phyloP scores from a whole-genome alignment of 2,888 invertebrate genomes.

The Gerosis bhagava region DNA sequence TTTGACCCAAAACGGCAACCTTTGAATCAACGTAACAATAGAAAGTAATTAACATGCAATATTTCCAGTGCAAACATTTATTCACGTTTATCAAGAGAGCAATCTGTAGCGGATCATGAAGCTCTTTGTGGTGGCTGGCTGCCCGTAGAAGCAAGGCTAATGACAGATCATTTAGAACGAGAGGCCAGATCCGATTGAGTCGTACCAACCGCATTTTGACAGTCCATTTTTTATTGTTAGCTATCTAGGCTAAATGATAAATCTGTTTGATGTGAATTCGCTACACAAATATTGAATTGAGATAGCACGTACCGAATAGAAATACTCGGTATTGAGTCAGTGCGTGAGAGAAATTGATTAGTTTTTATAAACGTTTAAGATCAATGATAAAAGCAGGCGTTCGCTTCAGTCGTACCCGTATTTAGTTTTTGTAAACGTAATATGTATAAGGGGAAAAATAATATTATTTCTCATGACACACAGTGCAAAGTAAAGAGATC shows the following conservation, averaged over 20 bases:
- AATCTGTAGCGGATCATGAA: conserved; percentile 54
- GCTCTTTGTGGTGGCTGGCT: conserved; percentile 50
- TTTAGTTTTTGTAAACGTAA: too few relatives aligned
- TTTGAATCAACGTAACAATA: conserved; percentile 8
- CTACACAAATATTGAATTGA: conserved; percentile 21
- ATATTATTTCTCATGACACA: too few relatives aligned
- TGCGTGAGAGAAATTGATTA: conserved; percentile 23
- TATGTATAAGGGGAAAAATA: too few relatives aligned
- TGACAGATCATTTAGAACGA: conserved; percentile 63
- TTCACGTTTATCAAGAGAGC: conserved; percentile 34
- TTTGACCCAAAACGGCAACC: conserved; percentile 11
- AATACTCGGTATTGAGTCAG: conserved; percentile 6
- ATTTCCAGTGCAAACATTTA: conserved; percentile 26
- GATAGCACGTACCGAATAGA: conserved; percentile 19
- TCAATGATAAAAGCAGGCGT: too few relatives aligned
- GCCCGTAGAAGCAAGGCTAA: conserved; percentile 47
- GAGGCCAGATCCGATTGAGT: conserved; percentile 52
- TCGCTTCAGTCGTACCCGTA: too few relatives aligned
- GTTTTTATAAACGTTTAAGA: conserved; percentile 11
- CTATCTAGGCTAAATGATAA: conserved; percentile 45
- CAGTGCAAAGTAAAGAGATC: too few relatives aligned
- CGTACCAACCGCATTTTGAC: conserved; percentile 49
- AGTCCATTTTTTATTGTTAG: conserved; percentile 46
- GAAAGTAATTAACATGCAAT: conserved; percentile 22
- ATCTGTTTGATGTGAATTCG: conserved; percentile 20